Evolutionary conservation across 2,113 vertebrate species (phyloP).

Genomic region (Cyphomyrus plagiostoma): DNA sequence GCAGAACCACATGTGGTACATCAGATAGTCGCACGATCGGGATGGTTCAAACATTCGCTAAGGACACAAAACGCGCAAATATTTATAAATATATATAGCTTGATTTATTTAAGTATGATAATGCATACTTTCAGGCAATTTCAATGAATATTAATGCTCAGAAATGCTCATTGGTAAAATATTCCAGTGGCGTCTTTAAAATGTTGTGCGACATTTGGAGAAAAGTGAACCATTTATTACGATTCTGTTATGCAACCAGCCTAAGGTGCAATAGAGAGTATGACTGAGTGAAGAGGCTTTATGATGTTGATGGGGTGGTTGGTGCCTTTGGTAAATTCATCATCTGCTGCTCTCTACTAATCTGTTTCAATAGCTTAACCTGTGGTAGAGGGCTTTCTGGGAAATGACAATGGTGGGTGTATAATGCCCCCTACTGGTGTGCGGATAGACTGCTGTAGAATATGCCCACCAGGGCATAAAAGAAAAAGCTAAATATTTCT

Average conservation of each 20-base stretch:
- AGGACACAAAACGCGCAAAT: background rate
- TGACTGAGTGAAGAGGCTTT: background rate
- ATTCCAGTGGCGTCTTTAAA: background rate
- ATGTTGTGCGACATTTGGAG: background rate
- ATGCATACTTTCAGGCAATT: background rate
- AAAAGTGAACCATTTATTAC: background rate
- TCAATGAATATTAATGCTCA: background rate
- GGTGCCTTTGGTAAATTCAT: background rate
- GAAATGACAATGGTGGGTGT: background rate
- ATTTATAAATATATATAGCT: background rate
- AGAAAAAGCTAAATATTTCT: background rate
- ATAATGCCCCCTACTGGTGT: background rate
- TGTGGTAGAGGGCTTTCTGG: background rate
- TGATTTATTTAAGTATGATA: constrained; percentile 14
- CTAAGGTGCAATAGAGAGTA: constrained; percentile 11
- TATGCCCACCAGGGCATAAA: background rate
- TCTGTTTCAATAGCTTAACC: background rate
- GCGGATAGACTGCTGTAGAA: background rate
- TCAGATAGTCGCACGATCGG: background rate
- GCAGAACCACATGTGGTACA: constrained; percentile 26
- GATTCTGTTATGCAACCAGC: constrained; percentile 9
- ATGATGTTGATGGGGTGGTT: background rate
- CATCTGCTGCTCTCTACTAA: background rate
- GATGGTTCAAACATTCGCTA: background rate
- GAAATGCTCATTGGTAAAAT: constrained; percentile 7